These are phyloP conservation scores for Spilogale gracilis DNA, from an alignment of 2,113 vertebrate species.

Conservation along the genomic window DNA sequence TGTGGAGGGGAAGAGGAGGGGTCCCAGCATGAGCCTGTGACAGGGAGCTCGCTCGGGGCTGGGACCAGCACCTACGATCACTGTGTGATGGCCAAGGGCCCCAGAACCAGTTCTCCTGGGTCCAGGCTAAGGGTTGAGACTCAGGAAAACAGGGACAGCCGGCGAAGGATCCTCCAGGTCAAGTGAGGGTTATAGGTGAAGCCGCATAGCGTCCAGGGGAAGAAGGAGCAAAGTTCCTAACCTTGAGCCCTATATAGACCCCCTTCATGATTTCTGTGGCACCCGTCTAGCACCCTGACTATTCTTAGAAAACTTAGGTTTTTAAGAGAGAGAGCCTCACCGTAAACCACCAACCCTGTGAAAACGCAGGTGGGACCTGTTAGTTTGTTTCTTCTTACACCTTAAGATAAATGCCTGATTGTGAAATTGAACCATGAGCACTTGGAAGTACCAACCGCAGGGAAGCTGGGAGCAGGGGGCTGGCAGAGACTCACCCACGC, in stretches of 20 bases:
- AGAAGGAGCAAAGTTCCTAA: background rate
- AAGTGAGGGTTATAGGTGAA: background rate
- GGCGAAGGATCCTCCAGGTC: background rate
- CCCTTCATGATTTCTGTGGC: background rate
- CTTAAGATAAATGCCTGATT: slow-evolving; percentile 20
- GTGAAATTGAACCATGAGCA: background rate
- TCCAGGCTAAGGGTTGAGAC: background rate
- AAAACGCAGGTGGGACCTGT: background rate
- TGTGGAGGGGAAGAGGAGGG: slow-evolving; percentile 72
- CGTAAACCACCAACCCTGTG: background rate
- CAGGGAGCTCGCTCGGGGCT: background rate
- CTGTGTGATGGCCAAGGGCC: background rate
- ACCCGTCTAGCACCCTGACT: background rate
- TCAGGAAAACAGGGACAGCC: background rate
- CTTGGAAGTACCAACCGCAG: background rate
- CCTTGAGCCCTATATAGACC: background rate
- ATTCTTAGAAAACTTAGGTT: background rate
- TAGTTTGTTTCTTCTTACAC: background rate
- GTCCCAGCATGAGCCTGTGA: background rate
- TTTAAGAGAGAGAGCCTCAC: background rate
- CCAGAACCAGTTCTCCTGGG: background rate
- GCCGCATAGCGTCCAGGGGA: background rate
- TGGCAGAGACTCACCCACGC: slow-evolving; percentile 90
- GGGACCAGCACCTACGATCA: background rate
- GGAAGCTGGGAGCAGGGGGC: background rate